Conservation (phyloP, 1,140 invertebrate species). For the Pomacea maculata region DNA sequence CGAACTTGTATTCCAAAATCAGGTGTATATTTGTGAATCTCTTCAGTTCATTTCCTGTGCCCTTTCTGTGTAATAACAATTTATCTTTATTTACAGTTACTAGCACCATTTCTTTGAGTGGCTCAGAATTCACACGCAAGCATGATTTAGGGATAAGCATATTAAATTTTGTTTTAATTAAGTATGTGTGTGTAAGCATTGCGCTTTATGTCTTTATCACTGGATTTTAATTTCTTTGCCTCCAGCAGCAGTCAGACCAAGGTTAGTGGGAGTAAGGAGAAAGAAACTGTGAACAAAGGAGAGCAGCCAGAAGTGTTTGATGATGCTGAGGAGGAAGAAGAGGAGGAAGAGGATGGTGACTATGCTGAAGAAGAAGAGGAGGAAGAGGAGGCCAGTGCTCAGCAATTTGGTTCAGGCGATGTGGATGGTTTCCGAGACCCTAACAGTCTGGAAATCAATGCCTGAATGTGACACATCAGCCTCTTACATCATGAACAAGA, state of each 20-base stretch:
- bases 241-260: conserved; percentile 2
- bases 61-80: too few species aligned
- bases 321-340: conserved; percentile 10
- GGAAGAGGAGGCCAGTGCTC: conserved; percentile 29
- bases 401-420: conserved; percentile 1
- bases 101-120: too few species aligned
- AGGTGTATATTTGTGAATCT: too few species aligned
- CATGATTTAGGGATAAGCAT: too few species aligned
- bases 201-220: too few species aligned
- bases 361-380: conserved; percentile 28
- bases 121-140: too few species aligned
- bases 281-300: conserved; percentile 5
- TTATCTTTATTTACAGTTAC: too few species aligned
- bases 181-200: too few species aligned
- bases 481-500: neutral
- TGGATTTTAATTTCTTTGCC: neutral
- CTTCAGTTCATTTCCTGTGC: too few species aligned
- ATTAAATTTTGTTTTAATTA: too few species aligned
- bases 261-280: conserved; percentile 5
- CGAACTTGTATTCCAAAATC: too few species aligned
- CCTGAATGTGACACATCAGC: neutral
- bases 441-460: conserved; percentile 13
- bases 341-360: conserved; percentile 4
- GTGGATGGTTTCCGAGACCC: conserved; percentile 13
- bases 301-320: conserved; percentile 16